Evolutionary conservation across 2,797 vertebrate species (phyloP).

Genomic region (Acanthis flammea): DNA sequence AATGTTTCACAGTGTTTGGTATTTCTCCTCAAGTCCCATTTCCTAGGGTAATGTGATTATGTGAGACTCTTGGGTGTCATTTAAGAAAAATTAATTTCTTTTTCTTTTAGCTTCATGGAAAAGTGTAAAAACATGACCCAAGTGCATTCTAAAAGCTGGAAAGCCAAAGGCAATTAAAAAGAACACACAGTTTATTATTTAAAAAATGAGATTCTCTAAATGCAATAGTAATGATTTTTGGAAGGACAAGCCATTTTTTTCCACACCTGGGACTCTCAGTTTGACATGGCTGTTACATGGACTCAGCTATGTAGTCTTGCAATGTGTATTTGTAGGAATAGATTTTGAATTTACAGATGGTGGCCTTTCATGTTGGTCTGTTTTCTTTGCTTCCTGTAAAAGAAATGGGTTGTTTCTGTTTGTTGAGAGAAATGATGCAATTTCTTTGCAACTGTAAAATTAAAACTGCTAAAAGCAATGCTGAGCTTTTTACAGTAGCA

Average conservation of each 20-base stretch:
- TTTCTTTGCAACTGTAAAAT: not conserved
- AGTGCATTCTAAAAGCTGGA: not conserved
- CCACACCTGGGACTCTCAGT: not conserved
- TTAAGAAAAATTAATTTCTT: conserved; percentile 2
- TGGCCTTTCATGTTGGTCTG: not conserved
- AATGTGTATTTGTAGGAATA: not conserved
- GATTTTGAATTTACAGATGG: not conserved
- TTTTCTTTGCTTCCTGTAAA: not conserved
- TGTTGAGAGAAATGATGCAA: not conserved
- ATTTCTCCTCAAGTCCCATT: not conserved
- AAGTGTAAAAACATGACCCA: not conserved
- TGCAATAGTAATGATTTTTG: not conserved
- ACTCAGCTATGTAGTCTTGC: not conserved
- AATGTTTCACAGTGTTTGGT: not conserved
- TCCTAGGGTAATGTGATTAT: conserved; percentile 10
- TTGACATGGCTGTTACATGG: not conserved
- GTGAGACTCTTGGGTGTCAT: not conserved
- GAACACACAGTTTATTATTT: not conserved
- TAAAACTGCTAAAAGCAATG: not conserved
- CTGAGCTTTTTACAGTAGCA: not conserved
- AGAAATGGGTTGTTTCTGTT: not conserved
- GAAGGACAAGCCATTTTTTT: not conserved
- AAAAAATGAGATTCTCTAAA: not conserved
- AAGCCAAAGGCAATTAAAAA: not conserved
- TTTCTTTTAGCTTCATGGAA: not conserved